Percentiles rank a stretch among this genome's conserved stretches.
Conservation (phyloP, 2,797 vertebrate species). For the Ctenochaetus hawaiiensis region DNA sequence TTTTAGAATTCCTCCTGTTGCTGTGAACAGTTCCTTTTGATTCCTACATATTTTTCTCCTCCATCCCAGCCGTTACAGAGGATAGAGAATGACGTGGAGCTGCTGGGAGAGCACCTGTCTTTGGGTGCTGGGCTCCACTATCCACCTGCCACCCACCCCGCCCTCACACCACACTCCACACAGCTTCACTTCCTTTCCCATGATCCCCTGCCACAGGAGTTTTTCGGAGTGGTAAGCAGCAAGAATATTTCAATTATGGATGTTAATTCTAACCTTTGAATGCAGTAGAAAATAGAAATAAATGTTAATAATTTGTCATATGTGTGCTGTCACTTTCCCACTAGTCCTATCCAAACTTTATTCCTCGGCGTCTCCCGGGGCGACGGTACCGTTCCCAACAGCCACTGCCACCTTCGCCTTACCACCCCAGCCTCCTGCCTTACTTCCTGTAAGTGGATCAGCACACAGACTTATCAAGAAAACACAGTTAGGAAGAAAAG, state of each 20-base stretch:
- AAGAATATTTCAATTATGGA: background rate
- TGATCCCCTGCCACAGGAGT: conserved; percentile 95
- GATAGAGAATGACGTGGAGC: conserved; percentile 98
- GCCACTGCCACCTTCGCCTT: conserved; percentile 93
- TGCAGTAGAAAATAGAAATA: background rate
- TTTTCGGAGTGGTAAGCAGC: conserved; percentile 95
- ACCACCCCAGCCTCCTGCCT: conserved; percentile 97
- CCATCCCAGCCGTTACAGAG: conserved; percentile 92
- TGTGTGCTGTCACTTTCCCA: conserved; percentile 13
- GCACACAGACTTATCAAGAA: background rate
- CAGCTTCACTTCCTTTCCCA: conserved; percentile 96
- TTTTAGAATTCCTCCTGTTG: background rate
- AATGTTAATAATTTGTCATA: conserved; percentile 5
- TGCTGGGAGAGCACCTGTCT: conserved; percentile 95
- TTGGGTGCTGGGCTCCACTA: conserved; percentile 95
- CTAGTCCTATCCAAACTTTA: conserved; percentile 96
- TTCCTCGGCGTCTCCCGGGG: conserved; percentile 94
- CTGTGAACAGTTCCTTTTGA: background rate
- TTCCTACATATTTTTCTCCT: background rate
- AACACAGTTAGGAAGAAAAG: background rate
- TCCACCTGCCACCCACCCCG: conserved; percentile 87
- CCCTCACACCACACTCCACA: conserved; percentile 91
- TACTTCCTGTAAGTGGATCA: conserved; percentile 95
- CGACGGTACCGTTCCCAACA: conserved; percentile 96
- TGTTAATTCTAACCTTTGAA: background rate